Percentiles rank a stretch among this genome's conserved stretches.
Conservation (phyloP, 2,888 invertebrate genomes). For the Rotaria sp. region DNA sequence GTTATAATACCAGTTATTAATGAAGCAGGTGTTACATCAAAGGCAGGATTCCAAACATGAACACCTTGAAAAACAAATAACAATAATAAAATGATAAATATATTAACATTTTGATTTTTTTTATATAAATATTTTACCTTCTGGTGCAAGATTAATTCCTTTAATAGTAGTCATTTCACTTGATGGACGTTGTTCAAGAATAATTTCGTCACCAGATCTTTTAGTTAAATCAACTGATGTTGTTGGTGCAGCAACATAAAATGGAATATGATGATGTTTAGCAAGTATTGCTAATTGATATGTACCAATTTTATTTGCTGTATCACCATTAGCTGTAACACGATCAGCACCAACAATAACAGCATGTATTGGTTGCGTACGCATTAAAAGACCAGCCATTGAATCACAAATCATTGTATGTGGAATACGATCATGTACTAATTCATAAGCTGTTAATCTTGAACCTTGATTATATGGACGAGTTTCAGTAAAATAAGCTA, state of each 20-base stretch:
- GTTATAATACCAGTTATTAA: slow-evolving; percentile 86
- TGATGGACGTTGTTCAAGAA: slow-evolving; percentile 84
- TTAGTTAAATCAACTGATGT: slow-evolving; percentile 77
- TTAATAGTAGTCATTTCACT: slow-evolving; percentile 83
- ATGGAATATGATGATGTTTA: slow-evolving; percentile 79
- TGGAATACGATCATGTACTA: slow-evolving; percentile 73
- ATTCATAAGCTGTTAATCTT: slow-evolving; percentile 85
- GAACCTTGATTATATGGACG: slow-evolving; percentile 87
- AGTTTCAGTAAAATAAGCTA: slow-evolving; percentile 91
- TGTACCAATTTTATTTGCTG: slow-evolving; percentile 91
- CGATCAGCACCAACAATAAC: slow-evolving; percentile 96
- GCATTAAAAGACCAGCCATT: slow-evolving; percentile 85
- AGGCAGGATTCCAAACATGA: slow-evolving; percentile 92
- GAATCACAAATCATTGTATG: slow-evolving; percentile 85
- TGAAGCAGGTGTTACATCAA: slow-evolving; percentile 87
- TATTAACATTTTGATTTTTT: too few relatives aligned
- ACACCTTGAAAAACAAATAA: slow-evolving; percentile 64
- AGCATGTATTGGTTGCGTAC: slow-evolving; percentile 71
- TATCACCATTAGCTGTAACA: slow-evolving; percentile 90
- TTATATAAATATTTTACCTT: slow-evolving; percentile 60
- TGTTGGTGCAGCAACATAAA: slow-evolving; percentile 86
- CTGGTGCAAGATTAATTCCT: slow-evolving; percentile 76
- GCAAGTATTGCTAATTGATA: slow-evolving; percentile 76
- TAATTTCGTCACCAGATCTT: slow-evolving; percentile 73
- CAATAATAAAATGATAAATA: too few relatives aligned